Evolutionary conservation across 2,797 vertebrate species (phyloP).

Genomic region (Urophycis tenuis): DNA sequence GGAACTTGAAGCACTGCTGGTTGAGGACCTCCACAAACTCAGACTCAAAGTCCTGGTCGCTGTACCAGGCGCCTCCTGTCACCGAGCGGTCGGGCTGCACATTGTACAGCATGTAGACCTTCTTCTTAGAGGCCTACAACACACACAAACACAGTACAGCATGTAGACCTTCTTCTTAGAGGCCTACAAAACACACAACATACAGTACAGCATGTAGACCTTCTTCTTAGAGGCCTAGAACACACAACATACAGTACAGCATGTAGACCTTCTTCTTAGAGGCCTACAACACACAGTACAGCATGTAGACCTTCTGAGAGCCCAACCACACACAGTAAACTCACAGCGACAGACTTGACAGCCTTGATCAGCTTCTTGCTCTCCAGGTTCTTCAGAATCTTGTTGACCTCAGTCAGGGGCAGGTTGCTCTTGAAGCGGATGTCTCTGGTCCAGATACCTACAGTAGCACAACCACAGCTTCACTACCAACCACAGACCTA

Average conservation of each 20-base stretch:
- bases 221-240: too few relatives aligned
- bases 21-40: conserved; percentile 98
- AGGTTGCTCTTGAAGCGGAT: conserved; percentile 97
- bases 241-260: not conserved
- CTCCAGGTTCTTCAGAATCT: conserved; percentile 97
- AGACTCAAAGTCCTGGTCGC: conserved; percentile 96
- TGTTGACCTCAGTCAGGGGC: conserved; percentile 95
- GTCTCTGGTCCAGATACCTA: conserved; percentile 92
- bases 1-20: conserved; percentile 96
- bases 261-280: too few relatives aligned
- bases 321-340: conserved; percentile 45
- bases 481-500: too few relatives aligned
- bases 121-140: conserved; percentile 94
- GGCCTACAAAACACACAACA: not conserved
- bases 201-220: not conserved
- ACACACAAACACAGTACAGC: conserved; percentile 10
- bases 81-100: conserved; percentile 92
- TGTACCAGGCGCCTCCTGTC: conserved; percentile 96
- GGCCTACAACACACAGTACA: too few relatives aligned
- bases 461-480: not conserved
- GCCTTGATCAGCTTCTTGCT: conserved; percentile 99
- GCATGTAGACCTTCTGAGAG: too few relatives aligned
- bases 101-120: conserved; percentile 97
- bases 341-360: conserved; percentile 95
- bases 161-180: not conserved